A percentile compares a stretch with the other conserved stretches of the same genome.
Conservation (phyloP, 2,888 invertebrate species). For the Tetrapedia diversipes region DNA sequence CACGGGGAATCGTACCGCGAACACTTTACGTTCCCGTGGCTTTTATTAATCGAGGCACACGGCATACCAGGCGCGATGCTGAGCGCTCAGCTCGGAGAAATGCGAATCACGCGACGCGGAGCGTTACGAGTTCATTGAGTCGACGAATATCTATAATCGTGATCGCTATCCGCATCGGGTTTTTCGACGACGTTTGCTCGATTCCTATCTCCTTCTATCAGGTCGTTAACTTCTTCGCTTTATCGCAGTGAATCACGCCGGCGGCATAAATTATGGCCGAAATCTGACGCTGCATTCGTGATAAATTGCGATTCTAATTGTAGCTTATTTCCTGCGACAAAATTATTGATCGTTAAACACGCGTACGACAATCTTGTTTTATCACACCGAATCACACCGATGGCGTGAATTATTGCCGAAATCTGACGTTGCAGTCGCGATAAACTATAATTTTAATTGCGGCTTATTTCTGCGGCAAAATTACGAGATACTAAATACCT, state of each 20-base stretch:
- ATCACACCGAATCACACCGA: neutral
- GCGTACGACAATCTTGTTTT: no score
- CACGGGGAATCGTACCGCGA: constrained; percentile 18
- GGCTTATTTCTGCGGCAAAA: no score
- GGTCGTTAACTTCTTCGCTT: constrained; percentile 7
- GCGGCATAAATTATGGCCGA: neutral
- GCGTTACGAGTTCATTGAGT: constrained; percentile 44
- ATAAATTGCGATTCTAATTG: neutral
- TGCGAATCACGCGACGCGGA: constrained; percentile 45
- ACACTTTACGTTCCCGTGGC: constrained; percentile 39
- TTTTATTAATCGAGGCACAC: constrained; percentile 66
- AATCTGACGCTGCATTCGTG: neutral
- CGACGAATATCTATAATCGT: constrained; percentile 39
- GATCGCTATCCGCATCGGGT: constrained; percentile 5
- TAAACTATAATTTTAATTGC: no score
- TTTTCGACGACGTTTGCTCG: neutral
- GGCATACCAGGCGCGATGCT: constrained; percentile 29
- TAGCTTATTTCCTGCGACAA: neutral
- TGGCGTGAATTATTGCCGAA: neutral
- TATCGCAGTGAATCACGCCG: neutral
- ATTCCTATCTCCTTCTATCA: neutral
- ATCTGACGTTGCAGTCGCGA: no score
- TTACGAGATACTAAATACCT: neutral
- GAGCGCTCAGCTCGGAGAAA: constrained; percentile 54
- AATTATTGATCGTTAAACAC: no score